Evolutionary conservation across 2,113 vertebrate genomes (phyloP).

Genomic region (Pedionomus torquatus): DNA sequence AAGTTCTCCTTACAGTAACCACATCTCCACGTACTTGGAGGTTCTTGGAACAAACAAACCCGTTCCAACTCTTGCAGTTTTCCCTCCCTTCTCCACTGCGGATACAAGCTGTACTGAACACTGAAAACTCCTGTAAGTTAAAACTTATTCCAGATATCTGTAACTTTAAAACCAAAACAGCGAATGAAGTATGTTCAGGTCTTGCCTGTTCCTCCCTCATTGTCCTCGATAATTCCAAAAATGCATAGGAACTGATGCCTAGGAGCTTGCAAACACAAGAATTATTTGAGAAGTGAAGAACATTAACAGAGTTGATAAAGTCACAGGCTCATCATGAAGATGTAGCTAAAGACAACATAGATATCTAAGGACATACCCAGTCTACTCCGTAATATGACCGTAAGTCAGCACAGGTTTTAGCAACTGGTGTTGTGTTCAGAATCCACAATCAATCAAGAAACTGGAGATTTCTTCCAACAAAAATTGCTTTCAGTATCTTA

Average conservation of each 20-base stretch:
- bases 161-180: not conserved
- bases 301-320: not conserved
- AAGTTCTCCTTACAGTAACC: not conserved
- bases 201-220: not conserved
- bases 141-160: not conserved
- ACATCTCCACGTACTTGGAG: too few relatives aligned
- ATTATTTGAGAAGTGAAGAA: not conserved
- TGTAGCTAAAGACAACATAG: not conserved
- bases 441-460: not conserved
- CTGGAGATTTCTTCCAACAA: not conserved
- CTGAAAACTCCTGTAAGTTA: not conserved
- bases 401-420: not conserved
- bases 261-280: not conserved
- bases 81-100: not conserved
- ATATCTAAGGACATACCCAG: not conserved
- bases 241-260: not conserved
- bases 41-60: not conserved
- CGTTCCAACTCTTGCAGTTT: not conserved
- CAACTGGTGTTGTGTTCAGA: not conserved
- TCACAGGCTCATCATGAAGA: not conserved
- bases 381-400: not conserved
- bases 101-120: not conserved
- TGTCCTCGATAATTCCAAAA: not conserved
- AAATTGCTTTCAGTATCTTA: not conserved
- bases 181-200: rapidly evolving